phyloP scores from a whole-genome alignment of 2,888 invertebrate species.

The Lasiommata megera region DNA sequence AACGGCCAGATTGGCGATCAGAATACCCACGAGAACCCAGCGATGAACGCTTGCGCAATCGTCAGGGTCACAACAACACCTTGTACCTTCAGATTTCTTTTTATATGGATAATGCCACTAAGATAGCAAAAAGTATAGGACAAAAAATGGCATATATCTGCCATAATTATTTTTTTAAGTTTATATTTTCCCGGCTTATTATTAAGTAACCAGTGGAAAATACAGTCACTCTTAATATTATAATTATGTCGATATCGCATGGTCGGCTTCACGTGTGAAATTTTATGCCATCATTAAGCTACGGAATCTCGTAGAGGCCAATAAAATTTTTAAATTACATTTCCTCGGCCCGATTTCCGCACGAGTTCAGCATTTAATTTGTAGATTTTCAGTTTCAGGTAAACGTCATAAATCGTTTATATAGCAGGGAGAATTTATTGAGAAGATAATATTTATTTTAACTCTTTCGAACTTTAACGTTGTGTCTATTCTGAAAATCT shows the following conservation, averaged over 20 bases:
- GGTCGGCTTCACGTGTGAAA: conserved; percentile 40
- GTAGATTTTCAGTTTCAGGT: conserved; percentile 16
- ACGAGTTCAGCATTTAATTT: conserved; percentile 20
- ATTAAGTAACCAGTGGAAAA: neutral
- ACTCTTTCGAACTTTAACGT: too few relatives aligned
- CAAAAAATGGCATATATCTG: too few relatives aligned
- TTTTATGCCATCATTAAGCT: conserved; percentile 29
- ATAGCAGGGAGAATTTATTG: neutral
- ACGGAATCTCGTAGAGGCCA: conserved; percentile 19
- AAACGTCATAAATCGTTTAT: neutral
- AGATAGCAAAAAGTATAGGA: too few relatives aligned
- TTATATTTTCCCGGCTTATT: too few relatives aligned
- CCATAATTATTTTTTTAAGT: too few relatives aligned
- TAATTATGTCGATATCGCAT: conserved; percentile 20
- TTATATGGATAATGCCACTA: too few relatives aligned
- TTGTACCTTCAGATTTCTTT: too few relatives aligned
- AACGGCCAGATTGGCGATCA: too few relatives aligned
- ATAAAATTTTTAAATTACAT: conserved; percentile 22
- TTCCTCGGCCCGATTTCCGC: conserved; percentile 14
- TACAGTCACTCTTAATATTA: neutral
- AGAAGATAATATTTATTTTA: neutral
- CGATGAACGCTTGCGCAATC: too few relatives aligned
- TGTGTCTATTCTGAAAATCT: too few relatives aligned
- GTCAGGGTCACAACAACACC: too few relatives aligned
- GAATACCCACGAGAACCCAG: too few relatives aligned